phyloP scores from a whole-genome alignment of 2,113 vertebrate genomes.

The Bambusicola thoracicus region DNA sequence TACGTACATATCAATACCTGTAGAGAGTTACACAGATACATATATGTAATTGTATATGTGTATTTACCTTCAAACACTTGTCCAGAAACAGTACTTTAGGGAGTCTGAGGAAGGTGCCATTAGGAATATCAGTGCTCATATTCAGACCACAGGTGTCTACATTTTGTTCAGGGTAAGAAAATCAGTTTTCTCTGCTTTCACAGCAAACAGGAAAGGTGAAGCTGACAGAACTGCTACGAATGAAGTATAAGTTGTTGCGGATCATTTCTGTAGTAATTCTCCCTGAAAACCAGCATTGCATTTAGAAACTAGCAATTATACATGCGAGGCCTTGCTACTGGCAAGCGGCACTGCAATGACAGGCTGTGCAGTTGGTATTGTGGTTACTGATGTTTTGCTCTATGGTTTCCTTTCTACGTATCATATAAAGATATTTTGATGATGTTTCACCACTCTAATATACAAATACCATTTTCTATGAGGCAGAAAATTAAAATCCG shows the following conservation, averaged over 20 bases:
- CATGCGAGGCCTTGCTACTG: background rate
- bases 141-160: background rate
- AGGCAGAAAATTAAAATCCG: slow-evolving; percentile 63
- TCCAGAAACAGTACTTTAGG: background rate
- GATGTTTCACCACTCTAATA: slow-evolving; percentile 43
- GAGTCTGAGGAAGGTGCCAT: background rate
- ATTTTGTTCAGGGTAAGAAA: background rate
- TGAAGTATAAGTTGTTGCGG: background rate
- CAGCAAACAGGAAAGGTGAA: background rate
- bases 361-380: slow-evolving; percentile 38
- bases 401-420: slow-evolving; percentile 39
- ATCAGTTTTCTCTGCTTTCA: background rate
- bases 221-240: background rate
- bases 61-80: background rate
- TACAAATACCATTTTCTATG: slow-evolving; percentile 40
- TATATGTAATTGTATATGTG: background rate
- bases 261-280: slow-evolving; percentile 31
- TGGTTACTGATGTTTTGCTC: slow-evolving; percentile 22
- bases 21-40: background rate
- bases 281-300: slow-evolving; percentile 25
- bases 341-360: slow-evolving; percentile 24
- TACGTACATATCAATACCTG: background rate
- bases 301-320: slow-evolving; percentile 43
- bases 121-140: background rate
- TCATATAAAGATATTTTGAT: slow-evolving; percentile 34